Percentiles rank a stretch among this genome's conserved stretches.
Conservation (phyloP, 2,113 vertebrate genomes). For the Tenrec ecaudatus region DNA sequence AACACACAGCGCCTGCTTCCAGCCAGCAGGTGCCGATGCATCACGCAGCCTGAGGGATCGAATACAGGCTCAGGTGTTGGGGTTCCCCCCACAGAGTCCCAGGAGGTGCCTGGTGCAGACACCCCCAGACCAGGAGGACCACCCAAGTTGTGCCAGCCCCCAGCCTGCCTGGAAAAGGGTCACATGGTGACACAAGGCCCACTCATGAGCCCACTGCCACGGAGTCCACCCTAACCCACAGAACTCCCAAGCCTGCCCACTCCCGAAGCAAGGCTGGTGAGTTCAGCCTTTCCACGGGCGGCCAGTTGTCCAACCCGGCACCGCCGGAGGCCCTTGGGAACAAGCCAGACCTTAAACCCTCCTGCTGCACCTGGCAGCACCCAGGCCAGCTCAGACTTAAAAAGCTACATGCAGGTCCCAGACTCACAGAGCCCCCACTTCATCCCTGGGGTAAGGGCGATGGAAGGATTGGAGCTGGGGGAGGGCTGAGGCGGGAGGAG, state of each 20-base stretch:
- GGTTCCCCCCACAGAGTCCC: not conserved
- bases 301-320: not conserved
- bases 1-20: too few species aligned
- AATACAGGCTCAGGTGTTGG: accelerated
- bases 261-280: not conserved
- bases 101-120: not conserved
- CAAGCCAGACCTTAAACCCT: not conserved
- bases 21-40: too few species aligned
- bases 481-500: not conserved
- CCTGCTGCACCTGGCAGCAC: not conserved
- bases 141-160: too few species aligned
- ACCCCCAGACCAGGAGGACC: not conserved
- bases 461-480: too few species aligned
- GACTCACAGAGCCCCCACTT: too few species aligned
- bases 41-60: not conserved
- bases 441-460: too few species aligned
- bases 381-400: not conserved
- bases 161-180: not conserved
- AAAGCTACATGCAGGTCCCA: too few species aligned
- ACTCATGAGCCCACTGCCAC: not conserved
- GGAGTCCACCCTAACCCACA: not conserved
- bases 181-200: too few species aligned
- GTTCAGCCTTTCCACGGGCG: not conserved
- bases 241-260: not conserved
- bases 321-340: not conserved